Evolutionary conservation across 2,888 invertebrate genomes (phyloP), one percentile per base, ranked within the genome.

Genomic region (Acleris emargana): DNA sequence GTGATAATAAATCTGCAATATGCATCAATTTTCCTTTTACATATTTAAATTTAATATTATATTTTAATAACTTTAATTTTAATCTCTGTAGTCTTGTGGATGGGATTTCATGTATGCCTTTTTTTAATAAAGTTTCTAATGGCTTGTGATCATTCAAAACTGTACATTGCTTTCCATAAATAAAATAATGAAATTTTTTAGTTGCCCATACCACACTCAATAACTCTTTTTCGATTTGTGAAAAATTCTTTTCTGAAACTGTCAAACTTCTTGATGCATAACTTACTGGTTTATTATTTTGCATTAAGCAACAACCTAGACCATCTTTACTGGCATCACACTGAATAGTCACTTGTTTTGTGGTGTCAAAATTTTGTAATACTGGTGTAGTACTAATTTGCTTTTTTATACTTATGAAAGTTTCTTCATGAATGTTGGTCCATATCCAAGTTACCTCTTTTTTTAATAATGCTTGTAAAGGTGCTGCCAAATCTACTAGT

Each of bases 141-240:
- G 80, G 80, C 57, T 81, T 82, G 61, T 82, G 80, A 68, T 83
- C 77, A 58, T 75, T 79, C 58, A 76, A 51, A 13, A 75, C 69
- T 20, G 58, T 69, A 47, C 76, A 45, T 67, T 66, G 75, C n/a
- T 60, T n/a, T n/a, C 70, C 70, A 64, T 69, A 71, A 42, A 64
- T 52, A 28, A 28, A 52, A 28, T 52, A 52, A 28, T 52, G 52
- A 52, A 52, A 28, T 28, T 52, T 52, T 7, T 17, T 25, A 16
- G 52, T 52, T 13, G 52, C 28, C 52, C 42, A 60, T n/a, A n/a
- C n/a, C n/a, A n/a, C n/a, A n/a, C n/a, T n/a, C n/a, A n/a, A n/a
- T n/a, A n/a, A n/a, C n/a, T 66, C 61, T 38, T 66, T 66, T 32
- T 66, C 66, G 2, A 58, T 61, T 22, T 66, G 66, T 11, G 52